phyloP scores from a whole-genome alignment of 2,888 invertebrate genomes.

The Drosophila eohydei region DNA sequence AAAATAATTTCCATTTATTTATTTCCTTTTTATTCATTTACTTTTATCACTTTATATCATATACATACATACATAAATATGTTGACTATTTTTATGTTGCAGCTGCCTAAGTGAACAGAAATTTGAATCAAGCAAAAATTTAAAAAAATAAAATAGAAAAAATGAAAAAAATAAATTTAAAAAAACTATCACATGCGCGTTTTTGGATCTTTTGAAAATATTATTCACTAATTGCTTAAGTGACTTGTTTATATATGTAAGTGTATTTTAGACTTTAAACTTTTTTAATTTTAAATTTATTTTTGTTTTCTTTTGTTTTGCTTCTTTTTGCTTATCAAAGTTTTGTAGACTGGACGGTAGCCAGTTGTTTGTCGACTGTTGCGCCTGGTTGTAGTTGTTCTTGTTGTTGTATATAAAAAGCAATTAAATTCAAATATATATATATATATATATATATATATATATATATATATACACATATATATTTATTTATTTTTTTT shows the following conservation, averaged over 20 bases:
- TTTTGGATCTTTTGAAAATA: slow-evolving; percentile 52
- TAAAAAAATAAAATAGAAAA: slow-evolving; percentile 4
- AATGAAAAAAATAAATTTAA: slow-evolving; percentile 17
- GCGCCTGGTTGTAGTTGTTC: slow-evolving; percentile 52
- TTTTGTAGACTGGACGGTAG: slow-evolving; percentile 81
- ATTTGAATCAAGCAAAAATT: slow-evolving; percentile 32
- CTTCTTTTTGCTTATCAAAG: slow-evolving; percentile 59
- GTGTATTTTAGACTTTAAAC: not conserved
- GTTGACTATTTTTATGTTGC: slow-evolving; percentile 32
- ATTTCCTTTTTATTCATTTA: not conserved
- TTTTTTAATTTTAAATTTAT: slow-evolving; percentile 22
- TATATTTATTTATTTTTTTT: not conserved
- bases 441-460: slow-evolving; percentile 11
- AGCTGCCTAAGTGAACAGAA: slow-evolving; percentile 26
- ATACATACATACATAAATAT: slow-evolving; percentile 65
- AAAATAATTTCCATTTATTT: slow-evolving; percentile 41
- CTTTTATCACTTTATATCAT: slow-evolving; percentile 56
- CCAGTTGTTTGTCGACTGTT: slow-evolving; percentile 74
- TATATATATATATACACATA: slow-evolving; percentile 15
- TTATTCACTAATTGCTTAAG: slow-evolving; percentile 43
- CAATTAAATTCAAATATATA: slow-evolving; percentile 56
- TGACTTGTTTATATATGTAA: slow-evolving; percentile 27
- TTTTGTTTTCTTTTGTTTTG: slow-evolving; percentile 31
- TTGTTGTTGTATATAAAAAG: slow-evolving; percentile 68
- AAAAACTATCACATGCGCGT: slow-evolving; percentile 60